phyloP scores from a whole-genome alignment of 23 tunicate genomes.

The Styela clava region DNA sequence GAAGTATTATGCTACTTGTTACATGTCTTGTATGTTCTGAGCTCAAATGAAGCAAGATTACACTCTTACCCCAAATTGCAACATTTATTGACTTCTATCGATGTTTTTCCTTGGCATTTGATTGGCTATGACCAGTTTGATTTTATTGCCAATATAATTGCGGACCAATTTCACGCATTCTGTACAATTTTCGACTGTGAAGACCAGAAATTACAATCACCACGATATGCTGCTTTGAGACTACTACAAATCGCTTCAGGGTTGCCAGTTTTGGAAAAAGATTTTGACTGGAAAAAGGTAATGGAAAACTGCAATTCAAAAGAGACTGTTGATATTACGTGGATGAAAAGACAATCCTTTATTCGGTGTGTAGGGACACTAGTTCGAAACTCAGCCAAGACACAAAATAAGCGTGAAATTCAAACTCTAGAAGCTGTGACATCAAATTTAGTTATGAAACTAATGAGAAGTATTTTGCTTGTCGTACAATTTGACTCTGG shows the following conservation, averaged over 20 bases:
- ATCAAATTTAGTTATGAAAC: not conserved
- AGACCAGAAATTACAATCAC: slow-evolving; percentile 3
- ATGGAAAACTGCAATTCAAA: not conserved
- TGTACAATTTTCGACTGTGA: not conserved
- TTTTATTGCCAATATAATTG: slow-evolving; percentile 44
- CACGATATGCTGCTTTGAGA: slow-evolving; percentile 36
- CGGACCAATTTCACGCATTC: slow-evolving; percentile 45
- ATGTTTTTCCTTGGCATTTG: slow-evolving; percentile 52
- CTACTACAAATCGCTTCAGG: slow-evolving; percentile 61
- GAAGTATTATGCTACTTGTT: slow-evolving; percentile 54
- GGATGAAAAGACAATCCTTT: slow-evolving; percentile 56
- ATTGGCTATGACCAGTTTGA: slow-evolving; percentile 55
- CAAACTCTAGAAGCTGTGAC: slow-evolving; percentile 7
- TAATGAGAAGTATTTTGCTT: slow-evolving; percentile 13
- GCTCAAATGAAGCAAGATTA: slow-evolving; percentile 19
- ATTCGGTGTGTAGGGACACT: slow-evolving; percentile 54
- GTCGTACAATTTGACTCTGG: slow-evolving; percentile 1
- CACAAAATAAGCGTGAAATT: not conserved
- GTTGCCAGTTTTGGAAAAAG: slow-evolving; percentile 39
- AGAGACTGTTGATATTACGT: not conserved
- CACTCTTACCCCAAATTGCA: slow-evolving; percentile 16
- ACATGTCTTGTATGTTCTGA: slow-evolving; percentile 35
- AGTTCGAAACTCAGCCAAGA: slow-evolving; percentile 33
- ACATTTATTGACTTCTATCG: slow-evolving; percentile 21
- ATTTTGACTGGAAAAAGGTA: slow-evolving; percentile 6